Percentiles rank a stretch among this genome's conserved stretches.
Conservation (phyloP, 1,140 invertebrate species). For the Magallana angulata region DNA sequence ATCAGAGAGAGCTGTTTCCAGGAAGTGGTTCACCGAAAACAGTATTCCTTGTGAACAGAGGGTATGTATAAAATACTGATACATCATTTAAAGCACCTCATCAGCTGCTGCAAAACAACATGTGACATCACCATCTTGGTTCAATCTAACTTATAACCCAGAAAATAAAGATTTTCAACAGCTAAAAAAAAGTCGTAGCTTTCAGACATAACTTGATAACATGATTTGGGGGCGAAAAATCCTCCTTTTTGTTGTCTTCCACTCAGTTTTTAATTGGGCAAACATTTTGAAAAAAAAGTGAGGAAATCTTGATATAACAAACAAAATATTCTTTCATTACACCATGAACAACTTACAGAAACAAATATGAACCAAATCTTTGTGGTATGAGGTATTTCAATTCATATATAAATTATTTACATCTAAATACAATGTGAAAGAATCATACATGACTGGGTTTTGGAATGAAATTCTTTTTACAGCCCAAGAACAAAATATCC, state of each 20-base stretch:
- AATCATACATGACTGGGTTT: not conserved
- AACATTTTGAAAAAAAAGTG: too few species aligned
- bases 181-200: too few species aligned
- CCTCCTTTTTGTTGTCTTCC: too few species aligned
- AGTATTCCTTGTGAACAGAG: not conserved
- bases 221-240: too few species aligned
- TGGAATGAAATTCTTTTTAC: not conserved
- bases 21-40: not conserved
- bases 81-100: slow-evolving; percentile 10
- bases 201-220: too few species aligned
- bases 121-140: not conserved
- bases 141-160: too few species aligned
- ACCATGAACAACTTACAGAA: not conserved
- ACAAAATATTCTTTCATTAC: too few species aligned
- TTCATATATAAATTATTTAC: slow-evolving; percentile 23
- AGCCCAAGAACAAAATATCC: too few species aligned
- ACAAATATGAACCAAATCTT: slow-evolving; percentile 29
- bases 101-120: not conserved
- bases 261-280: too few species aligned
- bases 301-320: too few species aligned
- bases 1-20: not conserved
- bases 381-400: slow-evolving; percentile 35
- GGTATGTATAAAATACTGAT: slow-evolving; percentile 13
- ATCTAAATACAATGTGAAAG: slow-evolving; percentile 3
- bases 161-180: too few species aligned